These are phyloP conservation scores for Oscheius sp. DNA, from an alignment of 2,888 invertebrate species.

Conservation along the genomic window DNA sequence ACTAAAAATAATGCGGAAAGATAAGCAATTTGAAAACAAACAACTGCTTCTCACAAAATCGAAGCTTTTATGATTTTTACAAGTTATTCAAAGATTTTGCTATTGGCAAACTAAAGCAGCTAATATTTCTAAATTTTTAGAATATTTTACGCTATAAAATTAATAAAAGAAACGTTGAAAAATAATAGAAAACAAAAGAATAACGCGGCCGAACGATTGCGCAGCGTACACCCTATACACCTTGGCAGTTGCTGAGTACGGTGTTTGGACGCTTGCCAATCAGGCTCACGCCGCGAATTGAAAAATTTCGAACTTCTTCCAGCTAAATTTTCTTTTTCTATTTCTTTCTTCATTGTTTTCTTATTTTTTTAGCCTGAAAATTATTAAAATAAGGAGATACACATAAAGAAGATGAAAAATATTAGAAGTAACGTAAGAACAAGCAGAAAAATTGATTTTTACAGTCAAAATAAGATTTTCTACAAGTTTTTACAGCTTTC, in stretches of 20 bases:
- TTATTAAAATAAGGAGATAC: no score
- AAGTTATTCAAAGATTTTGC: not conserved
- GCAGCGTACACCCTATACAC: conserved; percentile 14
- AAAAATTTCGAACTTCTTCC: not conserved
- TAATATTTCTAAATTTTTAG: not conserved
- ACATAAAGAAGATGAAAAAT: no score
- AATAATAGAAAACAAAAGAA: not conserved
- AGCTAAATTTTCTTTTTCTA: not conserved
- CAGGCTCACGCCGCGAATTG: not conserved
- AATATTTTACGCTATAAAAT: not conserved
- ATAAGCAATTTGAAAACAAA: not conserved
- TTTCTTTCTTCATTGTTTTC: no score
- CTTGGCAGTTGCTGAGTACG: not conserved
- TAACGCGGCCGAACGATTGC: not conserved
- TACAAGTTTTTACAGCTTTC: no score
- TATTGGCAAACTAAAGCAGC: not conserved
- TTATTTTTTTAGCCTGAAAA: no score
- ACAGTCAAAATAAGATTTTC: no score
- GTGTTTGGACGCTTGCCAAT: not conserved
- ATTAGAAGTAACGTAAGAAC: no score
- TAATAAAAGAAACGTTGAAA: not conserved
- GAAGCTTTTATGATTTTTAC: no score
- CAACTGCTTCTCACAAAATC: not conserved
- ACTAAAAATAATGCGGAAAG: not conserved
- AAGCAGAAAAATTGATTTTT: no score